Evolutionary conservation across 2,797 vertebrate genomes (phyloP), one percentile per base, ranked within the genome.

Genomic region (Jordanella pulchra): DNA sequence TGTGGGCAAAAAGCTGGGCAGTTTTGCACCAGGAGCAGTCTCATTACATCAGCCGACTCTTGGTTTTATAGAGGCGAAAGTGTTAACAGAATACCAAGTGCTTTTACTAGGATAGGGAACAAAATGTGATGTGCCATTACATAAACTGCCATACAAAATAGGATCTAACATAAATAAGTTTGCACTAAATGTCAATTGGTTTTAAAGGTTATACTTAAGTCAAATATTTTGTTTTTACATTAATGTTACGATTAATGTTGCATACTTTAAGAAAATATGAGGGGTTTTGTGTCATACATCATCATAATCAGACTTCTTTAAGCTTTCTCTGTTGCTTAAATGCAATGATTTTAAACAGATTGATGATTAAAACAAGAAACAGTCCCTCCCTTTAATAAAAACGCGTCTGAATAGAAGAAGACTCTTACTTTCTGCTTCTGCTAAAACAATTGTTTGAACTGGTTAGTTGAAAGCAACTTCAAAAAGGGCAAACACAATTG

Each of bases 171-270:
- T 72, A 25, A 60, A 69, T 72, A 64, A 66, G 58, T 56, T 53
- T 39, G 21, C 64, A 53, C 44, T 67, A 77, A 83, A 84, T 79
- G 65, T 73, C 73, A 81, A 27, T 58, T 53, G 30, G 42, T 23
- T 74, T 73, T 73, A 78, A 86, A 79, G 67, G 68, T 81, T 80
- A 71, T 28, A 28, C 60, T 77, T 81, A 13, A 79, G 25, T 61
- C 69, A 44, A 14, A 66, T 60, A 71, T 67, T 56, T 79, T 67
- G 45, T 69, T 63, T 84, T 75, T 65, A 15, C 69, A 61, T 73
- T 55, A 55, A 79, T 53, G 47, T n/a, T 76, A 67, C 7, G 7
- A 39, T 75, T 79, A 61, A 68, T 70, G 30, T 69, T 78, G 30
- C 50, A 42, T 55, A 14, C 1, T 54, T 44, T 70, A 51, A 67